Evolutionary conservation across 2,888 invertebrate species (phyloP).

Genomic region (Epinotia bilunana): DNA sequence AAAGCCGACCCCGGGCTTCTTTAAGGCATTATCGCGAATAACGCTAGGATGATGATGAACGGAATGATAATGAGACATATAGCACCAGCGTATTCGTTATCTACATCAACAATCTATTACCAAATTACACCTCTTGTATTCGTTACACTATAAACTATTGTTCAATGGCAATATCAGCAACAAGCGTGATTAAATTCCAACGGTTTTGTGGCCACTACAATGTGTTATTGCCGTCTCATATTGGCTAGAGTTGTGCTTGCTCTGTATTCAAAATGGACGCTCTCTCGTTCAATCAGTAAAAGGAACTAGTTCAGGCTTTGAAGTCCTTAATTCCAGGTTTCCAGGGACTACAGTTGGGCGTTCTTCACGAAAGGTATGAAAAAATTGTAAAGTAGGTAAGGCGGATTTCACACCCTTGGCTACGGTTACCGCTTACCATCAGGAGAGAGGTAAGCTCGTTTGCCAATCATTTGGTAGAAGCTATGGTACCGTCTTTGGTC

Average conservation of each 20-base stretch:
- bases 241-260: conserved; percentile 10
- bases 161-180: conserved; percentile 16
- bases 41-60: too few species aligned
- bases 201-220: conserved; percentile 18
- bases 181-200: conserved; percentile 32
- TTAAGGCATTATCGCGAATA: too few species aligned
- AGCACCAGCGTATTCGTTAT: neutral
- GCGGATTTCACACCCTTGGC: too few species aligned
- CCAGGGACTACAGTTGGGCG: too few species aligned
- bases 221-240: conserved; percentile 27
- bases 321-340: too few species aligned
- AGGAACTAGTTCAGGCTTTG: neutral
- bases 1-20: too few species aligned
- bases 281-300: neutral
- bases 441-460: too few species aligned
- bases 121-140: neutral
- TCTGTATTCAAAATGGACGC: neutral
- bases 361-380: too few species aligned
- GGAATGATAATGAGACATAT: neutral
- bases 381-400: too few species aligned
- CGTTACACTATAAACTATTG: neutral
- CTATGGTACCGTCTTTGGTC: neutral
- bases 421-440: too few species aligned
- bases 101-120: neutral
- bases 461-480: neutral